These are phyloP conservation scores for Thecocarcelia acutangulata DNA, from an alignment of 2,888 invertebrate genomes.

Conservation along the genomic window DNA sequence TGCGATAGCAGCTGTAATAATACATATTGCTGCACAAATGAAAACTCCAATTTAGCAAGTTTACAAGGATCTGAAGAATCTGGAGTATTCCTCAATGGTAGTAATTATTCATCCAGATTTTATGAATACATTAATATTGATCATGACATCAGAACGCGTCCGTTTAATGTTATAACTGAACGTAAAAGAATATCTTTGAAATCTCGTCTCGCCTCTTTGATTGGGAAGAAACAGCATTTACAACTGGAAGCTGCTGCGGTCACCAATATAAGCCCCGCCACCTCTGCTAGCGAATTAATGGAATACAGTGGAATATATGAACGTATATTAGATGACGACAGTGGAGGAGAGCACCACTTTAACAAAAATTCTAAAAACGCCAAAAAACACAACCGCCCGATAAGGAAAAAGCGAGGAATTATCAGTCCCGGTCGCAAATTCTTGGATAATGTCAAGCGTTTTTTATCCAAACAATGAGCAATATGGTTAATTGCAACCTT, in stretches of 20 bases:
- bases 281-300: conserved; percentile 47
- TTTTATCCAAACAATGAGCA: conserved; percentile 75
- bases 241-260: conserved; percentile 8
- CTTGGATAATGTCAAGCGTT: conserved; percentile 76
- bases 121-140: conserved; percentile 51
- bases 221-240: conserved; percentile 52
- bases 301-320: conserved; percentile 51
- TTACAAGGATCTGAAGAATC: conserved; percentile 69
- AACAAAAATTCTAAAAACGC: conserved; percentile 36
- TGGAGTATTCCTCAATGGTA: conserved; percentile 59
- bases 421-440: conserved; percentile 71
- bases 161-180: conserved; percentile 62
- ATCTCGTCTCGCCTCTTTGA: conserved; percentile 56
- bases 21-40: conserved; percentile 9
- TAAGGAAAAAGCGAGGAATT: conserved; percentile 1
- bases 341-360: conserved; percentile 40
- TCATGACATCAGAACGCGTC: conserved; percentile 69
- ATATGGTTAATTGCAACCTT: no score
- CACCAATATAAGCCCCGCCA: conserved; percentile 37
- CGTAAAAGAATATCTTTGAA: conserved; percentile 48
- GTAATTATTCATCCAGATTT: conserved; percentile 26
- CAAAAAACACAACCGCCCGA: neutral
- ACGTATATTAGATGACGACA: conserved; percentile 53
- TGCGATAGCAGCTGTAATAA: neutral
- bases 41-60: neutral